Percentiles rank a stretch among this genome's conserved stretches.
phyloP scores from a whole-genome alignment of 2,797 vertebrate genomes.

The Synaphobranchus kaupii region DNA sequence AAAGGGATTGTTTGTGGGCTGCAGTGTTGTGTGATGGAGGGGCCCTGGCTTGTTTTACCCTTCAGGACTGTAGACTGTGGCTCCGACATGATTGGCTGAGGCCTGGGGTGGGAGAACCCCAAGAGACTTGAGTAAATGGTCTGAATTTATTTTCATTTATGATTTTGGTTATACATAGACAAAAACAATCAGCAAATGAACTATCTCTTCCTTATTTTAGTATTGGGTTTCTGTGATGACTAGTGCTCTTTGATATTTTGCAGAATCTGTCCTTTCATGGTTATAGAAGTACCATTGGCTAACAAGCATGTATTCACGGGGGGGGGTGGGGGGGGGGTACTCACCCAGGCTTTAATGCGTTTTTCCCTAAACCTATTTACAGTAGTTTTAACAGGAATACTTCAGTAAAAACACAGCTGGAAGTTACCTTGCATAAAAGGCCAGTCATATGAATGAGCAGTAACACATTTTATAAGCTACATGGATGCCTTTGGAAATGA shows the following conservation, averaged over 20 bases:
- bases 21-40: background rate
- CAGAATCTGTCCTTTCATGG: background rate
- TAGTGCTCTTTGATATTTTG: background rate
- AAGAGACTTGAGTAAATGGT: background rate
- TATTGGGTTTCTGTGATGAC: background rate
- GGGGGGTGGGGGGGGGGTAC: background rate
- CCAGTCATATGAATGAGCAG: constrained; percentile 28
- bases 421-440: constrained; percentile 49
- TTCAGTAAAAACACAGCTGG: constrained; percentile 48
- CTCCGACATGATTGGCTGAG: background rate
- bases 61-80: background rate
- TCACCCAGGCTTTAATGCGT: background rate
- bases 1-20: background rate
- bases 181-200: background rate
- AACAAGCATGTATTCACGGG: constrained; percentile 16
- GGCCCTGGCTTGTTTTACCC: background rate
- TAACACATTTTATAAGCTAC: constrained; percentile 41
- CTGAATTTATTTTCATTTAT: background rate
- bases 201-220: background rate
- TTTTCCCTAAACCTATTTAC: background rate
- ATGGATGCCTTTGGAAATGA: constrained; percentile 39
- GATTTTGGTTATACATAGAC: background rate
- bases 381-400: background rate
- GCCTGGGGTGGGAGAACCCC: background rate
- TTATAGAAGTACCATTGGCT: background rate